These are phyloP conservation scores for Lasiommata megera DNA, from an alignment of 2,888 invertebrate species.

Conservation along the genomic window DNA sequence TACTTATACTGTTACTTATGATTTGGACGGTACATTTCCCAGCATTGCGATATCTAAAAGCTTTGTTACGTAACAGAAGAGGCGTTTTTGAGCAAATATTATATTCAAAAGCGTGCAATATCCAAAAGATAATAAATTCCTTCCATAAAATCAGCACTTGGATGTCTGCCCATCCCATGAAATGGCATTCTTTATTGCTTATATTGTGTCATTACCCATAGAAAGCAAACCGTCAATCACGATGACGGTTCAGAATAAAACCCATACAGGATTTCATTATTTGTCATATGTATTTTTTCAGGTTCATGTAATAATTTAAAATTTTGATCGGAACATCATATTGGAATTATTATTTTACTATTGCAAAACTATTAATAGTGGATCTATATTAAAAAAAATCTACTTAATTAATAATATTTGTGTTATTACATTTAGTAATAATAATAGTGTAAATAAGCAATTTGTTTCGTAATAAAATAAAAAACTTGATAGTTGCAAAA, in stretches of 20 bases:
- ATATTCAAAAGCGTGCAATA: slow-evolving; percentile 18
- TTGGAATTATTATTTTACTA: too few species aligned
- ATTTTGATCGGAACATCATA: too few species aligned
- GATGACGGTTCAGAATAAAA: not conserved
- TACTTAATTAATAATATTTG: too few species aligned
- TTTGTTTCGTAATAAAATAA: too few species aligned
- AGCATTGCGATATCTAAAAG: slow-evolving; percentile 6
- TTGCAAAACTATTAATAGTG: too few species aligned
- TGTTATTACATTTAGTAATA: too few species aligned
- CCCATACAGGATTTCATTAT: not conserved
- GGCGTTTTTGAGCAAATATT: slow-evolving; percentile 17
- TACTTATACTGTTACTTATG: too few species aligned
- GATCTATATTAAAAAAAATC: too few species aligned
- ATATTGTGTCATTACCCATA: slow-evolving; percentile 27
- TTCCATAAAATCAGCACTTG: slow-evolving; percentile 47
- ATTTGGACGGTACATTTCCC: too few species aligned
- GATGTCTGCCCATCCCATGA: slow-evolving; percentile 47
- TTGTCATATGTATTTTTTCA: not conserved
- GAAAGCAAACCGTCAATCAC: slow-evolving; percentile 19
- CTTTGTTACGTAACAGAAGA: slow-evolving; percentile 12
- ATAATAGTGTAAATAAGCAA: too few species aligned
- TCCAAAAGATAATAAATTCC: slow-evolving; percentile 21
- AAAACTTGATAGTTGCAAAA: too few species aligned
- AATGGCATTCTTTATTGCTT: slow-evolving; percentile 38
- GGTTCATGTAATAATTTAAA: too few species aligned